Percentiles rank a stretch among this genome's conserved stretches.
Evolutionary conservation across 1,140 invertebrate genomes (phyloP).

Genomic region (Campoletis sonorensis): DNA sequence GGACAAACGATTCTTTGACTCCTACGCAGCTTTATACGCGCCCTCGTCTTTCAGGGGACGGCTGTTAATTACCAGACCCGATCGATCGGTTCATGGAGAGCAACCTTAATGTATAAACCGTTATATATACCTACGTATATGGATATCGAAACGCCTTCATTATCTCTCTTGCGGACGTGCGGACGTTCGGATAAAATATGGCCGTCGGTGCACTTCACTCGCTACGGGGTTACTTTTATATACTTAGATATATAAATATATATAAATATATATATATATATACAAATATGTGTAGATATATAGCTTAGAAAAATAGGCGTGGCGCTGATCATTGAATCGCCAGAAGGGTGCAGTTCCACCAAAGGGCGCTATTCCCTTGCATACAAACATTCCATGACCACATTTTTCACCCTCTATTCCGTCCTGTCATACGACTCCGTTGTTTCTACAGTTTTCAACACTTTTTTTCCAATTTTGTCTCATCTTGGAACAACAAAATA

Average conservation of each 20-base stretch:
- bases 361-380: slow-evolving; percentile 38
- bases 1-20: background rate
- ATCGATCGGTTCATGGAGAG: slow-evolving; percentile 54
- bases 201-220: slow-evolving; percentile 50
- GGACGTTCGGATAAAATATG: slow-evolving; percentile 60
- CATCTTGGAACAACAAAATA: too few relatives aligned
- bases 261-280: background rate
- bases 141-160: slow-evolving; percentile 15
- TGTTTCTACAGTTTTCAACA: too few relatives aligned
- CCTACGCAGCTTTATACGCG: slow-evolving; percentile 8
- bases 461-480: too few relatives aligned
- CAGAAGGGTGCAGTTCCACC: slow-evolving; percentile 56
- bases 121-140: background rate
- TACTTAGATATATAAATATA: background rate
- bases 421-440: too few relatives aligned
- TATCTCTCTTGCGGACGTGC: slow-evolving; percentile 44
- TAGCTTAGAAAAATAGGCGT: slow-evolving; percentile 59
- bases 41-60: slow-evolving; percentile 11
- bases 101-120: background rate
- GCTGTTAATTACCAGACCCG: slow-evolving; percentile 46
- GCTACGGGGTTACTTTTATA: slow-evolving; percentile 42
- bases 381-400: background rate
- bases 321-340: slow-evolving; percentile 61
- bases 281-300: too few relatives aligned
- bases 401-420: too few relatives aligned